Evolutionary conservation across 2,888 invertebrate species (phyloP).

Genomic region (Noctua pronuba): DNA sequence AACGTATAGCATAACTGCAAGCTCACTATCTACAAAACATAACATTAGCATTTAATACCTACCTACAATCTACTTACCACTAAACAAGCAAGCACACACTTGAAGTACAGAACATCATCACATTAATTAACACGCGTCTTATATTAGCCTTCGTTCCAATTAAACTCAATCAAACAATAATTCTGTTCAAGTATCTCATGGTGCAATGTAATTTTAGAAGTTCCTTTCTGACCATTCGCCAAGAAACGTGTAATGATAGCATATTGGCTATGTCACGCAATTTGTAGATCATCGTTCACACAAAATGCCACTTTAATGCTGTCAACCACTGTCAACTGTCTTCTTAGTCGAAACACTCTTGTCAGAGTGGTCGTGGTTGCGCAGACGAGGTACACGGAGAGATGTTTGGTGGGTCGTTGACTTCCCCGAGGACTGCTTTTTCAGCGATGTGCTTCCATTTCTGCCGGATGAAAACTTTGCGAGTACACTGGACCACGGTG

Average conservation of each 20-base stretch:
- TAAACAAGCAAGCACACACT: slow-evolving; percentile 26
- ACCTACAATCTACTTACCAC: not conserved
- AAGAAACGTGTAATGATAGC: not conserved
- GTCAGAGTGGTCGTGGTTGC: too few relatives aligned
- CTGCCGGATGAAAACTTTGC: too few relatives aligned
- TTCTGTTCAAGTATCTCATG: slow-evolving; percentile 50
- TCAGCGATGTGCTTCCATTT: too few relatives aligned
- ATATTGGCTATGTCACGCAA: slow-evolving; percentile 17
- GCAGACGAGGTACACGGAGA: too few relatives aligned
- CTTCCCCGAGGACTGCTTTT: too few relatives aligned
- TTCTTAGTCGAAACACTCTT: too few relatives aligned
- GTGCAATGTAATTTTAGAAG: slow-evolving; percentile 50
- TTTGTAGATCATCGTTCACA: not conserved
- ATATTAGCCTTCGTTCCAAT: slow-evolving; percentile 80
- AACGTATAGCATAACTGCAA: not conserved
- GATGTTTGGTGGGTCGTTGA: too few relatives aligned
- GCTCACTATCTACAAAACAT: not conserved
- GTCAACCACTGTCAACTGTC: not conserved
- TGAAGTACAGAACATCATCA: slow-evolving; percentile 62
- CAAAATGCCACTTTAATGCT: not conserved
- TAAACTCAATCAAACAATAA: slow-evolving; percentile 76
- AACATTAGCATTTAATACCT: slow-evolving; percentile 5
- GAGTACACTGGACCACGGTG: too few relatives aligned
- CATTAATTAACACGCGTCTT: slow-evolving; percentile 71
- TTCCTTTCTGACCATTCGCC: slow-evolving; percentile 16